Base-by-base conservation (phyloP, 2,797 vertebrate species). In the Bothrops alternatus region DNA sequence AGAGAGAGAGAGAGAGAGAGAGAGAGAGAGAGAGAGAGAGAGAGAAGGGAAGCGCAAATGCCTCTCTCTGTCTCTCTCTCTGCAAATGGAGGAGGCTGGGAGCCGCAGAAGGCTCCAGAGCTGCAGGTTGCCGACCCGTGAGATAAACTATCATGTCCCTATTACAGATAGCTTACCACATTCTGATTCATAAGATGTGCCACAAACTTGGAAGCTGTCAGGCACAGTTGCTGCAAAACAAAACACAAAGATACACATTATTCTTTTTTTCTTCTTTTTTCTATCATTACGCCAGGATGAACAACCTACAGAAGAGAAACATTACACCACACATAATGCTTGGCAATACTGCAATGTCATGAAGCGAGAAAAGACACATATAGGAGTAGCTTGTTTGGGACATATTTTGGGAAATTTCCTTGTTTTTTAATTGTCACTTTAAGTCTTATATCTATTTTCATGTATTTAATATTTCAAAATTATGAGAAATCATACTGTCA, bases 141-240 rank as follows among this genome's bases (percentile, higher is more conserved):
- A 42, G 42, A 3, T 3, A 93, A 53, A 92, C 63, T 86, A 42
- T 89, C 18, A 32, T 89, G 93, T 23, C 57, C 94, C 63, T 90
- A 95, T 94, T 2, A 47, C 3, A 85, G 95, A 16, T 86, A 93
- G 98, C 99, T 63, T 98, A 99, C 99, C 98, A 99, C 99, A 50
- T 99, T 99, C 97, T 99, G 99, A 97, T 99, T 99, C 98, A 99
- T 98, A 95, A 99, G 98, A 97, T 99, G 99, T n/a, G 98, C 99
- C 91, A 99, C 99, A 93, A 99, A 99, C 97, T 99, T 99, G 42
- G 99, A 99, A 93, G 99, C 98, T 0, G 99, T 99, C 90, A 99
- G 97, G 97, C 99, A 99, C 94, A 99, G 99, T 99, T 98, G 98
- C 99, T 99, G 96, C 2, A 98, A 96, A 96, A 95, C 65, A 92